A percentile compares a stretch with the other conserved stretches of the same genome.
Evolutionary conservation across 2,888 invertebrate genomes (phyloP).

Genomic region (Mythimna impura): DNA sequence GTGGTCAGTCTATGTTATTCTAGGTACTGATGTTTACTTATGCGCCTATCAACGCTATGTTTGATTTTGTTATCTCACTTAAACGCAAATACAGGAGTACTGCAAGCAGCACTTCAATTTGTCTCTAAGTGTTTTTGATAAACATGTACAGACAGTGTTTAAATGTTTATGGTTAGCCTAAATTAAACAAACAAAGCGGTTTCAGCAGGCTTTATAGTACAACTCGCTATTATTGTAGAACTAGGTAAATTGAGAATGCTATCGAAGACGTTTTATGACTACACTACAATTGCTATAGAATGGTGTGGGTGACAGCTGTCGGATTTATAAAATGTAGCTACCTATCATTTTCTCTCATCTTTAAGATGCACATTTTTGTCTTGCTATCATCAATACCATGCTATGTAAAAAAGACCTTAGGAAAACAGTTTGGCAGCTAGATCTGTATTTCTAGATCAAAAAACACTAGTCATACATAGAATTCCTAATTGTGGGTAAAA

Average conservation of each 20-base stretch:
- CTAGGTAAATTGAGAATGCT: conserved; percentile 37
- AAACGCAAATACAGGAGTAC: conserved; percentile 7
- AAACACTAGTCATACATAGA: too few relatives aligned
- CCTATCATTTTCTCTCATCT: too few relatives aligned
- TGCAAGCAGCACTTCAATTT: conserved; percentile 31
- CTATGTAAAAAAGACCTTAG: background rate
- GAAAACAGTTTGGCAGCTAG: conserved; percentile 29
- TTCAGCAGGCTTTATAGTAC: conserved; percentile 40
- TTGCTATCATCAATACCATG: too few relatives aligned
- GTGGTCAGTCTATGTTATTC: background rate
- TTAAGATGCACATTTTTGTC: too few relatives aligned
- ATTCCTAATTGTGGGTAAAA: too few relatives aligned
- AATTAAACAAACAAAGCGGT: conserved; percentile 56
- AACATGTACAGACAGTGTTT: conserved; percentile 35
- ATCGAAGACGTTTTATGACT: conserved; percentile 27
- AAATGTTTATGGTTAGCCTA: conserved; percentile 51
- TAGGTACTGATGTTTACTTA: background rate
- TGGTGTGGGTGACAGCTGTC: too few relatives aligned
- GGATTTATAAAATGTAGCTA: too few relatives aligned
- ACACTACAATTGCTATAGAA: too few relatives aligned
- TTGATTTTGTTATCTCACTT: conserved; percentile 1
- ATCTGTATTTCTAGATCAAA: too few relatives aligned
- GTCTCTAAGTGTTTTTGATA: conserved; percentile 20
- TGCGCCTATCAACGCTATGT: background rate
- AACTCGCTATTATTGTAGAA: conserved; percentile 37